phyloP scores from a whole-genome alignment of 2,888 invertebrate species.

The Ochropleura leucogaster region DNA sequence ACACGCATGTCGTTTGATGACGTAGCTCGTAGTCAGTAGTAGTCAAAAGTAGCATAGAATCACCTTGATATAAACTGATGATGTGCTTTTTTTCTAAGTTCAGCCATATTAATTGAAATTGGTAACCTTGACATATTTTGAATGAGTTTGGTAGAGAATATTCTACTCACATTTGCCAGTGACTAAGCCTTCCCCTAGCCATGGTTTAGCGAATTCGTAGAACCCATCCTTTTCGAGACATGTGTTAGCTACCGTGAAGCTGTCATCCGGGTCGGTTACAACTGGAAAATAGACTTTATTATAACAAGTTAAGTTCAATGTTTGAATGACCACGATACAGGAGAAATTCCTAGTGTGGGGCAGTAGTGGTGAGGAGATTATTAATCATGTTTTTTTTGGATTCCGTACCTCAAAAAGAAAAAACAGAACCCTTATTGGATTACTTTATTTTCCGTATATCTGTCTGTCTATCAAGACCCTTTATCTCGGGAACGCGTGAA shows the following conservation, averaged over 20 bases:
- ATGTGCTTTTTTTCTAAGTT: no score
- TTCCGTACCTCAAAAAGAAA: no score
- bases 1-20: neutral
- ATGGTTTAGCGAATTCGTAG: slow-evolving; percentile 84
- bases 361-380: neutral
- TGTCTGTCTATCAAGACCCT: no score
- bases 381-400: neutral
- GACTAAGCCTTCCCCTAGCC: slow-evolving; percentile 84
- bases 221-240: slow-evolving; percentile 81
- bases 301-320: neutral
- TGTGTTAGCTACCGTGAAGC: slow-evolving; percentile 78
- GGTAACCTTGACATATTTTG: neutral
- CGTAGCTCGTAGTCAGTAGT: neutral
- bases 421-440: no score
- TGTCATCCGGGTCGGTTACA: slow-evolving; percentile 83
- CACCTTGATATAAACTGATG: neutral
- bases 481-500: no score
- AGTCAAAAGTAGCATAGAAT: neutral
- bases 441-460: no score
- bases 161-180: slow-evolving; percentile 77
- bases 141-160: neutral
- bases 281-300: slow-evolving; percentile 69
- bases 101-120: neutral
- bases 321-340: neutral
- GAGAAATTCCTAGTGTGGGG: no score